Percentiles rank a stretch among this genome's conserved stretches.
These are phyloP conservation scores for Dynastes hyllus DNA, from an alignment of 2,888 invertebrate genomes.

Conservation along the genomic window DNA sequence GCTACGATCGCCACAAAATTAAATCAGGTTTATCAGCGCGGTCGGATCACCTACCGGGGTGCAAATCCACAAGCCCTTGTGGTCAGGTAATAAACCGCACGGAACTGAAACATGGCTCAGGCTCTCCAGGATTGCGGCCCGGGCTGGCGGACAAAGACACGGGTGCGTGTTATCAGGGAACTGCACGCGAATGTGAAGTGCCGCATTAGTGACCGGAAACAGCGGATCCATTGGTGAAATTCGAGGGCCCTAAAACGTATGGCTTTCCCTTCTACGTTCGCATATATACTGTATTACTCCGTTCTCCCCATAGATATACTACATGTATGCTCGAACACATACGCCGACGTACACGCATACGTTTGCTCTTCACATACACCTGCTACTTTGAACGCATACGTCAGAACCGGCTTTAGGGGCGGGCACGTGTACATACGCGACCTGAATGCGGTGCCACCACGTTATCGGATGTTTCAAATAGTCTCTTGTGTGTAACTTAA, in stretches of 20 bases:
- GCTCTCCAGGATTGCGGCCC: constrained; percentile 40
- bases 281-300: constrained; percentile 16
- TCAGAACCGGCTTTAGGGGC: constrained; percentile 36
- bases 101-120: constrained; percentile 59
- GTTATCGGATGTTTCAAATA: constrained; percentile 43
- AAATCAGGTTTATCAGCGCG: constrained; percentile 67
- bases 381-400: constrained; percentile 25
- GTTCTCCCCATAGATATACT: constrained; percentile 23
- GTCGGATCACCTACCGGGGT: constrained; percentile 61
- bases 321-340: background rate
- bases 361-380: constrained; percentile 29
- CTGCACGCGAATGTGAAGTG: constrained; percentile 63
- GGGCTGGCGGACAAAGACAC: constrained; percentile 59
- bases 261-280: constrained; percentile 29
- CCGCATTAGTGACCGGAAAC: constrained; percentile 63
- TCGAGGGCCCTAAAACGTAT: constrained; percentile 45
- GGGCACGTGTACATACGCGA: constrained; percentile 36
- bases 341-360: constrained; percentile 9
- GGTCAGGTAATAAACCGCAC: constrained; percentile 65
- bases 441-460: constrained; percentile 24
- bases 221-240: constrained; percentile 53
- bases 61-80: constrained; percentile 64
- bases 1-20: constrained; percentile 67
- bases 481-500: constrained; percentile 33
- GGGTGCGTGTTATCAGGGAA: constrained; percentile 61